Percentiles rank a stretch among this genome's conserved stretches.
These are phyloP conservation scores for Proterorhinus semilunaris DNA, from an alignment of 2,113 vertebrate genomes.

Conservation along the genomic window DNA sequence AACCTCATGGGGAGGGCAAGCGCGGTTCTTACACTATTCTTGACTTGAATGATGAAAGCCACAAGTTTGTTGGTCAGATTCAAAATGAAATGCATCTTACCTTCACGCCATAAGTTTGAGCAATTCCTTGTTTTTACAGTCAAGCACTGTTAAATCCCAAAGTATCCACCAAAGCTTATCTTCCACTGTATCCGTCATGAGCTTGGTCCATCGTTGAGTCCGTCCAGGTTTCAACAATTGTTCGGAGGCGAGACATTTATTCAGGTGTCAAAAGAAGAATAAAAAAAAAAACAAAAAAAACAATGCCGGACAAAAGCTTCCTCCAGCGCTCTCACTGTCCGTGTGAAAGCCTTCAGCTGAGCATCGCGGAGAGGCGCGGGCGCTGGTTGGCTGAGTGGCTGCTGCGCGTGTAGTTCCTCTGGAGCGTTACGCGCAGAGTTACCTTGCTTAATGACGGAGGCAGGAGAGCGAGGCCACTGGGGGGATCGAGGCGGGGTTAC, in stretches of 20 bases:
- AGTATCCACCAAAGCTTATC: slow-evolving; percentile 44
- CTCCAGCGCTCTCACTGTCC: background rate
- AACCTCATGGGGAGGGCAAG: background rate
- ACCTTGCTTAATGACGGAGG: slow-evolving; percentile 54
- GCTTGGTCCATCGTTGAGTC: slow-evolving; percentile 51
- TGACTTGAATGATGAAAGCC: background rate
- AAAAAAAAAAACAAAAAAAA: background rate
- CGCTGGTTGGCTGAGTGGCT: background rate
- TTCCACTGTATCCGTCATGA: slow-evolving; percentile 42
- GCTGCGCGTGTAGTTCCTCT: slow-evolving; percentile 34
- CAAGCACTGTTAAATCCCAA: slow-evolving; percentile 65
- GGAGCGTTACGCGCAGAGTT: slow-evolving; percentile 71
- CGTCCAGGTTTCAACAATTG: slow-evolving; percentile 20
- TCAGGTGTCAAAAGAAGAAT: background rate
- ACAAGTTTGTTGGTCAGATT: slow-evolving; percentile 18
- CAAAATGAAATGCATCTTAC: slow-evolving; percentile 51
- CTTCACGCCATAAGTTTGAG: slow-evolving; percentile 80
- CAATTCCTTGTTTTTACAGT: slow-evolving; percentile 53
- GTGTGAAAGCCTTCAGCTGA: slow-evolving; percentile 4
- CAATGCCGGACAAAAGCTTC: slow-evolving; percentile 5
- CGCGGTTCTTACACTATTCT: background rate
- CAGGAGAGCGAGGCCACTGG: slow-evolving; percentile 37
- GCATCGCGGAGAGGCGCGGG: background rate
- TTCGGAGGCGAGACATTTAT: slow-evolving; percentile 43
- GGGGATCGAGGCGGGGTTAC: slow-evolving; percentile 69